These are phyloP conservation scores for Rhingia rostrata DNA, from an alignment of 2,888 invertebrate species.

Conservation along the genomic window DNA sequence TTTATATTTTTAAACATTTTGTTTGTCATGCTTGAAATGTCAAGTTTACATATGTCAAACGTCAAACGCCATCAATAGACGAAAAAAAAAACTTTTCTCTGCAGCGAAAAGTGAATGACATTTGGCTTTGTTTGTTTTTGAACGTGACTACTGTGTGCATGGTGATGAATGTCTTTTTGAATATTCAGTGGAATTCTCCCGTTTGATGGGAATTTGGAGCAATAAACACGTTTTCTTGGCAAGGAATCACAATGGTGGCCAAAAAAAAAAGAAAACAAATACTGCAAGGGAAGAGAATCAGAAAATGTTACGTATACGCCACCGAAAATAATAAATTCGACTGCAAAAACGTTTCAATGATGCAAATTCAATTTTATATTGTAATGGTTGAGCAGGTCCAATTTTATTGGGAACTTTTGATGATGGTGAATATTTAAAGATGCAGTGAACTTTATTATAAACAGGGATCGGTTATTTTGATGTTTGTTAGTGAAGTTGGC, in stretches of 20 bases:
- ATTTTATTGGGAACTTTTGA: no score
- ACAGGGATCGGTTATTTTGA: no score
- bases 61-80: background rate
- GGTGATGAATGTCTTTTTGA: conserved; percentile 18
- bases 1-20: no score
- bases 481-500: no score
- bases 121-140: conserved; percentile 28
- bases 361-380: no score
- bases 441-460: no score
- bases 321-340: background rate
- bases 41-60: no score
- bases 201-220: background rate
- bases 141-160: background rate
- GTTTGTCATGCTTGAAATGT: no score
- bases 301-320: conserved; percentile 30
- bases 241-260: no score
- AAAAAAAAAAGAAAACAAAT: background rate
- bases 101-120: background rate
- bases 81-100: background rate
- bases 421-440: no score
- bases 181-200: background rate
- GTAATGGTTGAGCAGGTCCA: no score
- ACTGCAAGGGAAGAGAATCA: background rate
- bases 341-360: no score
- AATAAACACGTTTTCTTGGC: background rate